These are phyloP conservation scores for Spermophilus dauricus DNA, from an alignment of 2,113 vertebrate species.

Conservation along the genomic window DNA sequence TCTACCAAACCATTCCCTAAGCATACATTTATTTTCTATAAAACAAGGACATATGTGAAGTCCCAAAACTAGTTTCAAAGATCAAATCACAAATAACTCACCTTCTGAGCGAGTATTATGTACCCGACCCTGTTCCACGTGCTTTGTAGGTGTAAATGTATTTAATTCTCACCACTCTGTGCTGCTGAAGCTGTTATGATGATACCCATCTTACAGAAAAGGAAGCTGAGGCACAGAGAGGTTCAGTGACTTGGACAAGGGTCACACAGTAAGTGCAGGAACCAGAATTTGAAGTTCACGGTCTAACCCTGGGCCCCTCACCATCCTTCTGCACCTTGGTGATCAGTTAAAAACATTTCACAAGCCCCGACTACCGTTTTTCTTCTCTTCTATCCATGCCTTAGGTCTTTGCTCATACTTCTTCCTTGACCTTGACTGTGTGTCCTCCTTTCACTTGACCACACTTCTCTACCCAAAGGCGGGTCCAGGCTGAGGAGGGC, in stretches of 20 bases:
- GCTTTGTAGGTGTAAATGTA: not conserved
- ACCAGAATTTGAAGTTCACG: not conserved
- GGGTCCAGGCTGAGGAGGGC: too few relatives aligned
- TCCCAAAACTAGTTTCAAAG: not conserved
- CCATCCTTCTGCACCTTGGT: not conserved
- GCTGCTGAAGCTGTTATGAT: too few relatives aligned
- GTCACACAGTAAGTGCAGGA: not conserved
- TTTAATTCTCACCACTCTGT: not conserved
- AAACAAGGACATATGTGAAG: not conserved
- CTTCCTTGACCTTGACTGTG: not conserved
- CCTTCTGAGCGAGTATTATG: not conserved
- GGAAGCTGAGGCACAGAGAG: not conserved
- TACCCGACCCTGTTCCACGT: not conserved
- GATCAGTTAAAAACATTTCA: not conserved
- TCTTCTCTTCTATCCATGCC: not conserved
- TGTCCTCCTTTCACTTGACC: not conserved
- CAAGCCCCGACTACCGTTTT: not conserved
- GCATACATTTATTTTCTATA: not conserved
- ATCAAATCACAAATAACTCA: not conserved
- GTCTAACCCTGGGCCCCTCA: not conserved
- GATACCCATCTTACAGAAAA: not conserved
- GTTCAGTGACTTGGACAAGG: not conserved
- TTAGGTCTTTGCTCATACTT: not conserved
- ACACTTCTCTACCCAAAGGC: not conserved
- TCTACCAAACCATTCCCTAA: not conserved